Evolutionary conservation across 2,888 invertebrate genomes (phyloP), one percentile per base, ranked within the genome.

Genomic region (Leucoma salicis): DNA sequence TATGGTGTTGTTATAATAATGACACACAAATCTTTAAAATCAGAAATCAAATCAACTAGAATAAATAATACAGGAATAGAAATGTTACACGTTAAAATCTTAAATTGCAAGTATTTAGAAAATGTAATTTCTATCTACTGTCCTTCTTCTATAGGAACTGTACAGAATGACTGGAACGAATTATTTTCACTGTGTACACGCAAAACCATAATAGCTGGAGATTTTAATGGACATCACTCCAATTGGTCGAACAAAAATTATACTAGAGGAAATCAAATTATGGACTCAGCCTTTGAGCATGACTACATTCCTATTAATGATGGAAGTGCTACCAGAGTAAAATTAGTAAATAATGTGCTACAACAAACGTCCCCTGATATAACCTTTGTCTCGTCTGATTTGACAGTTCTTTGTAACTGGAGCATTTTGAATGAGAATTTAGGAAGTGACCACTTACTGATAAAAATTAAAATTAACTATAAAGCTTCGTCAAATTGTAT

Each of bases 31-130:
- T 25, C 25, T 6, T 6, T 25, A 3, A 25, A 25, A 2, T 10
- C 25, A 25, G 7, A 10, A 10, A 25, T 25, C n/a, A 25, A n/a
- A 10, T n/a, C 25, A 7, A n/a, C n/a, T 10, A 25, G 25, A 10
- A 8, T 25, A 6, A 25, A 7, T 10, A 25, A 25, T 25, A 10
- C 25, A 25, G 25, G 25, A 49, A 57, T 45, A 53, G 58, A 4
- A 7, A 39, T 21, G 33, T 53, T 18, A 31, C 47, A 37, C 53
- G 56, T 39, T 36, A 31, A 40, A 36, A 57, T 16, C 57, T 47
- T 36, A 60, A 57, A 46, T 2, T 21, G 25, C 25, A 25, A n/a
- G 8, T 6, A 10, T 10, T 2, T 25, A 10, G 10, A 25, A 25
- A 25, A 25, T 10, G 10, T 25, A 2, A 25, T 25, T 6, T 25